These are phyloP conservation scores for Subacronicta megacephala DNA, from an alignment of 2,888 invertebrate species.

Conservation along the genomic window DNA sequence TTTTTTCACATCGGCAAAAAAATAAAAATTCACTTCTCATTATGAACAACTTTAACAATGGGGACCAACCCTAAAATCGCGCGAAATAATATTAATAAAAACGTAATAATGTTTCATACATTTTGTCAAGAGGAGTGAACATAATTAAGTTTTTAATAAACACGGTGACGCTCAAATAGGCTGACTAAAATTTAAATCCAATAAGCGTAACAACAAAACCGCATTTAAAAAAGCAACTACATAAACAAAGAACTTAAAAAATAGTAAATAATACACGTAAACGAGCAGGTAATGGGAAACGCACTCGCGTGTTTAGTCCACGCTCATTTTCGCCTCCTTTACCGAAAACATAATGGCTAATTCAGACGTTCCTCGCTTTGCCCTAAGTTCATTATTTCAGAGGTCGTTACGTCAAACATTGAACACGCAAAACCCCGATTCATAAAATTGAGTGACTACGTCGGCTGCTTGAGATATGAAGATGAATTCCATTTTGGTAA, in stretches of 20 bases:
- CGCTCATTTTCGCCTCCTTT: conserved; percentile 58
- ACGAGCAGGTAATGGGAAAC: conserved; percentile 37
- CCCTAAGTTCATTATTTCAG: conserved; percentile 60
- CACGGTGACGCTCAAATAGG: too few relatives aligned
- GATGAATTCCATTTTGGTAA: conserved; percentile 76
- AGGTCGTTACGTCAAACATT: conserved; percentile 71
- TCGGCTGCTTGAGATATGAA: conserved; percentile 70
- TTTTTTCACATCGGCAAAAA: too few relatives aligned
- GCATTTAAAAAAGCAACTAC: background rate
- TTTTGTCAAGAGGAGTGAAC: too few relatives aligned
- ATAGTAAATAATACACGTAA: conserved; percentile 18
- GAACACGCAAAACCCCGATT: conserved; percentile 81
- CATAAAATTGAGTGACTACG: conserved; percentile 78
- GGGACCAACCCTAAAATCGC: too few relatives aligned
- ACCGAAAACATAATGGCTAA: conserved; percentile 61
- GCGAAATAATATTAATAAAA: too few relatives aligned
- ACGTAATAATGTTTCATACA: too few relatives aligned
- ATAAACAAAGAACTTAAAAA: conserved; percentile 18
- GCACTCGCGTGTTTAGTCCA: conserved; percentile 38
- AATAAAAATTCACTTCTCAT: too few relatives aligned
- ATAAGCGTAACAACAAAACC: conserved; percentile 1
- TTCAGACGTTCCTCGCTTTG: conserved; percentile 50
- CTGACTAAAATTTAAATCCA: too few relatives aligned
- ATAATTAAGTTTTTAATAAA: too few relatives aligned
- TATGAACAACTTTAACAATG: too few relatives aligned